Conservation (phyloP, 2,113 vertebrate genomes). For the Ochotona curzoniae region DNA sequence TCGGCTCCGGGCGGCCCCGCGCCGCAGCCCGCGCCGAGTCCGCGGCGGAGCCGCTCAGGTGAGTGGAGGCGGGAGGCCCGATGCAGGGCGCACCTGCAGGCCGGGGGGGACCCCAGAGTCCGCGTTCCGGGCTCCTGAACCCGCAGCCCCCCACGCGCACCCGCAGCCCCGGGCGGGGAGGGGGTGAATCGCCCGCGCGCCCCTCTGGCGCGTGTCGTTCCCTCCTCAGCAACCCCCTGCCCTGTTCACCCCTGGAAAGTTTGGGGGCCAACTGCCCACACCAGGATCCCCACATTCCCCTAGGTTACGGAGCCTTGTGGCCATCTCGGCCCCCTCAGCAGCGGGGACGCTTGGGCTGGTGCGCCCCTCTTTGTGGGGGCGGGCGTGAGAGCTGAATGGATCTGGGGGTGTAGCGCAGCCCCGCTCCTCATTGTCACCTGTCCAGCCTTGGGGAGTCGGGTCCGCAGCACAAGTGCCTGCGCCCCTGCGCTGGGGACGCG, state of each 20-base stretch:
- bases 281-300: not conserved
- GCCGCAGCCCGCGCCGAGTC: slow-evolving; percentile 70
- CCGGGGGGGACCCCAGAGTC: not conserved
- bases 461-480: not conserved
- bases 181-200: not conserved
- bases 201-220: not conserved
- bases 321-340: not conserved
- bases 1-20: slow-evolving; percentile 63
- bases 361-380: not conserved
- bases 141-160: not conserved
- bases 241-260: too few relatives aligned
- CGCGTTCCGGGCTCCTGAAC: not conserved
- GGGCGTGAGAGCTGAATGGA: not conserved
- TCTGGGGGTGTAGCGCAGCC: not conserved
- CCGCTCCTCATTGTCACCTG: not conserved
- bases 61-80: slow-evolving; percentile 46
- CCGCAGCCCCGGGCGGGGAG: not conserved
- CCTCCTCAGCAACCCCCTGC: not conserved
- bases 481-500: not conserved
- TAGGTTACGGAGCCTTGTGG: not conserved
- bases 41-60: slow-evolving; percentile 74
- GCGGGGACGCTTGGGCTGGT: not conserved
- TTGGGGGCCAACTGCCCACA: too few relatives aligned
- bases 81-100: not conserved
- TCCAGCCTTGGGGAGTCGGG: not conserved